These are phyloP conservation scores for Diabrotica undecimpunctata DNA, from an alignment of 1,140 invertebrate species.

Conservation along the genomic window DNA sequence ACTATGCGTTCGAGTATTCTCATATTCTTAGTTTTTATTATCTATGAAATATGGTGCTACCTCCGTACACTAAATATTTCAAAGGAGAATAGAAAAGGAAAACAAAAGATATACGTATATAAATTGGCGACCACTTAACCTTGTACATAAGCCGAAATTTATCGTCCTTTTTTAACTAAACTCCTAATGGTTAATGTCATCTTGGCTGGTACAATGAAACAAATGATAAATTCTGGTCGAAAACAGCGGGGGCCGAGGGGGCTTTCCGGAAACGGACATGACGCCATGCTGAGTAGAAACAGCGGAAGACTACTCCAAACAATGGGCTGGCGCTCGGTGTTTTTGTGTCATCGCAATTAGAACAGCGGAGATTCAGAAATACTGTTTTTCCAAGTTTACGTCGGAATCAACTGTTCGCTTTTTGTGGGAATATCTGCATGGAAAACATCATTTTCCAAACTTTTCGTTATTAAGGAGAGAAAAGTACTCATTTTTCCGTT, in stretches of 20 bases:
- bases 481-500: slow-evolving; percentile 9
- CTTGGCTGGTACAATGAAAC: slow-evolving; percentile 24
- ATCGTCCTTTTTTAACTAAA: slow-evolving; percentile 12
- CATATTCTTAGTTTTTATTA: no score
- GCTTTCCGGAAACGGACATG: slow-evolving; percentile 47
- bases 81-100: slow-evolving; percentile 1
- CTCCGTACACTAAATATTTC: no score
- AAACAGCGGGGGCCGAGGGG: slow-evolving; percentile 23
- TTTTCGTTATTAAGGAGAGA: slow-evolving; percentile 27
- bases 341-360: slow-evolving; percentile 46
- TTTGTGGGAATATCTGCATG: slow-evolving; percentile 34
- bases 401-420: slow-evolving; percentile 32
- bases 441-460: slow-evolving; percentile 40
- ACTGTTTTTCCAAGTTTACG: slow-evolving; percentile 38
- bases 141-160: slow-evolving; percentile 16
- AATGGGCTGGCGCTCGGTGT: slow-evolving; percentile 43
- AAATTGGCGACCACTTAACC: slow-evolving; percentile 22
- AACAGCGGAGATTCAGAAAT: slow-evolving; percentile 41
- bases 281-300: slow-evolving; percentile 48
- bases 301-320: slow-evolving; percentile 49
- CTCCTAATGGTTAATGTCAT: slow-evolving; percentile 25
- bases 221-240: slow-evolving; percentile 23
- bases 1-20: no score
- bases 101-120: slow-evolving; percentile 15
- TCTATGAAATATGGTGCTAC: no score